These are phyloP conservation scores for Telmatherina bonti DNA, from an alignment of 2,797 vertebrate species.

Conservation along the genomic window DNA sequence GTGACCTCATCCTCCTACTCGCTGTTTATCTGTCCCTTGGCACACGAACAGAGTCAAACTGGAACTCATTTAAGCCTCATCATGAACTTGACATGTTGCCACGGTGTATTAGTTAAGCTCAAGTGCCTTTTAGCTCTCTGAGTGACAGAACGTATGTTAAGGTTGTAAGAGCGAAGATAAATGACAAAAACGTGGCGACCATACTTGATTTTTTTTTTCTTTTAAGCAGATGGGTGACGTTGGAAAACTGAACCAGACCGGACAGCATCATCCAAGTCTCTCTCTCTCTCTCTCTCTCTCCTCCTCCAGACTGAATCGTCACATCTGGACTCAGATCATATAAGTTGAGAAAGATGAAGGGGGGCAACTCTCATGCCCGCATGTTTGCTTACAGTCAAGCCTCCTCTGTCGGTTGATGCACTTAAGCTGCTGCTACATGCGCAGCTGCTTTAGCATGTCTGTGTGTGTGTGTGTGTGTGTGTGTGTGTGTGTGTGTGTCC, in stretches of 20 bases:
- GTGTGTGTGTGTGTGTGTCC: conserved; percentile 41
- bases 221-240: conserved; percentile 41
- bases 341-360: not conserved
- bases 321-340: conserved; percentile 49
- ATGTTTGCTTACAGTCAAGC: conserved; percentile 9
- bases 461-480: conserved; percentile 32
- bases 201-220: conserved; percentile 47
- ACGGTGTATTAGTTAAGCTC: conserved; percentile 44
- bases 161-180: conserved; percentile 60
- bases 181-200: conserved; percentile 68
- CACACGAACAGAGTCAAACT: conserved; percentile 54
- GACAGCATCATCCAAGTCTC: conserved; percentile 29
- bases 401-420: conserved; percentile 17
- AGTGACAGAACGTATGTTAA: conserved; percentile 65
- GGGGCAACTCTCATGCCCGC: conserved; percentile 26
- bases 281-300: not conserved
- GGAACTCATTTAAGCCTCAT: conserved; percentile 58
- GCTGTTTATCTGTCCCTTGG: conserved; percentile 48
- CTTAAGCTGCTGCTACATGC: conserved; percentile 34
- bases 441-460: conserved; percentile 19
- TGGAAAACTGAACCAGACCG: conserved; percentile 52
- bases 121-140: conserved; percentile 39
- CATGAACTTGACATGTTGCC: conserved; percentile 48
- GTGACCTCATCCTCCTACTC: conserved; percentile 45
- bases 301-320: conserved; percentile 18